These are phyloP conservation scores for Bovichtus diacanthus DNA, from an alignment of 2,797 vertebrate genomes.

Conservation along the genomic window DNA sequence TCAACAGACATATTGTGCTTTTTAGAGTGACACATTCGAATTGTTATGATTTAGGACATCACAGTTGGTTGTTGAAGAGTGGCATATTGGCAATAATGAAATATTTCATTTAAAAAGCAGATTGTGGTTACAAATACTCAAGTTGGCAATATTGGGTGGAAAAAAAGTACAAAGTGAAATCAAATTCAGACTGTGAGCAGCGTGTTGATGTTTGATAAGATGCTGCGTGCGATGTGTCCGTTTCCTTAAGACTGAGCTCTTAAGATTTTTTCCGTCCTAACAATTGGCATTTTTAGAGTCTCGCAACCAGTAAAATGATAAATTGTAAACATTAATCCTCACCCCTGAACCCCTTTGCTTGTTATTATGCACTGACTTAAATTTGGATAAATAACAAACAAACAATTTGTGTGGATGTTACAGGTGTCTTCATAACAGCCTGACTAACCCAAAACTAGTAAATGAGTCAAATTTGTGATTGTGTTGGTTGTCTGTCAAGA, in stretches of 20 bases:
- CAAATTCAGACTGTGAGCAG: constrained; percentile 29
- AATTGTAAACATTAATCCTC: background rate
- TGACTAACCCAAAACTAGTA: constrained; percentile 71
- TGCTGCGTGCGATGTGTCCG: background rate
- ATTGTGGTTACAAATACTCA: constrained; percentile 10
- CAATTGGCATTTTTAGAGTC: constrained; percentile 33
- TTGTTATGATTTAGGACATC: background rate
- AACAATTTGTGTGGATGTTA: constrained; percentile 55
- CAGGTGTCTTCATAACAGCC: constrained; percentile 72
- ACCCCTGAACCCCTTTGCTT: constrained; percentile 74
- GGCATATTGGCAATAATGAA: constrained; percentile 11
- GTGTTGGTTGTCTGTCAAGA: constrained; percentile 64
- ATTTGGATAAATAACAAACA: constrained; percentile 47
- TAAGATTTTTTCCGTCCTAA: constrained; percentile 56
- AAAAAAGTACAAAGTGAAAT: constrained; percentile 15
- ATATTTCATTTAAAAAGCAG: constrained; percentile 19
- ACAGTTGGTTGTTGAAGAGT: background rate
- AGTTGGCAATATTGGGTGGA: constrained; percentile 5
- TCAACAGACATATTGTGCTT: constrained; percentile 16
- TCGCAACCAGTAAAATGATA: constrained; percentile 15
- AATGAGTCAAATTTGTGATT: constrained; percentile 70
- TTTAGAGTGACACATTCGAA: constrained; percentile 18
- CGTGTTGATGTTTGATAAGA: constrained; percentile 13
- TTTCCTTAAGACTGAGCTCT: constrained; percentile 31
- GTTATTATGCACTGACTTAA: constrained; percentile 90